Conservation (phyloP, 37 sponge, comb jelly and placozoan genomes). For the Cladorhizidae sp. region DNA sequence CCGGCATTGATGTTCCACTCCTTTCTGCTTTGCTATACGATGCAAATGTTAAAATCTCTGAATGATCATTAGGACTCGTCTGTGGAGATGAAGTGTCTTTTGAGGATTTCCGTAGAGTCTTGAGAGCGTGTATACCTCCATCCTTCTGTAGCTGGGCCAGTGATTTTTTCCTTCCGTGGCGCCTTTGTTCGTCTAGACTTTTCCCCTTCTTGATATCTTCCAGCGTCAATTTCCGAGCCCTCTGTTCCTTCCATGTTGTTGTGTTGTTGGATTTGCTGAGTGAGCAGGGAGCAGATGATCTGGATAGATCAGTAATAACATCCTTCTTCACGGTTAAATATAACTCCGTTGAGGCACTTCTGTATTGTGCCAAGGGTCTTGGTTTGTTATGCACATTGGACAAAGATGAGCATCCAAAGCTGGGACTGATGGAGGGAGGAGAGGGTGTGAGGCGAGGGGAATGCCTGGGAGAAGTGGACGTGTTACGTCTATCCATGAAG, state of each 20-base stretch:
- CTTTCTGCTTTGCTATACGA: not conserved
- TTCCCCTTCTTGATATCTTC: not conserved
- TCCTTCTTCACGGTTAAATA: slow-evolving; percentile 3
- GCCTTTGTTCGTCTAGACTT: not conserved
- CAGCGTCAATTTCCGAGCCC: not conserved
- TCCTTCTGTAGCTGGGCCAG: slow-evolving; percentile 7
- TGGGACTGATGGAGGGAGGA: too few species aligned
- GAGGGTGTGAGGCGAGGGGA: too few species aligned
- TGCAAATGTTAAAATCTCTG: not conserved
- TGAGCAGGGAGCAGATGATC: slow-evolving; percentile 16
- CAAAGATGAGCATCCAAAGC: too few species aligned
- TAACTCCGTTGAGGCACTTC: not conserved
- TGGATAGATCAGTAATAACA: not conserved
- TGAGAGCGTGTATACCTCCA: too few species aligned
- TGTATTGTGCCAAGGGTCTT: not conserved
- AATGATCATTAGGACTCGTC: too few species aligned
- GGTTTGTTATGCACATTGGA: not conserved
- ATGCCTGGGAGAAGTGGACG: too few species aligned
- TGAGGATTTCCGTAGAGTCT: not conserved
- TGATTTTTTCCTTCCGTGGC: not conserved
- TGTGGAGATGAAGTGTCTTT: not conserved
- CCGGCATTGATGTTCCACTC: not conserved
- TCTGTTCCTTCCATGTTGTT: not conserved
- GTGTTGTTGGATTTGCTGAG: not conserved
- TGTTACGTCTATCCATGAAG: too few species aligned